Base-by-base conservation (phyloP, 2,113 vertebrate genomes). In the Tinamus guttatus region DNA sequence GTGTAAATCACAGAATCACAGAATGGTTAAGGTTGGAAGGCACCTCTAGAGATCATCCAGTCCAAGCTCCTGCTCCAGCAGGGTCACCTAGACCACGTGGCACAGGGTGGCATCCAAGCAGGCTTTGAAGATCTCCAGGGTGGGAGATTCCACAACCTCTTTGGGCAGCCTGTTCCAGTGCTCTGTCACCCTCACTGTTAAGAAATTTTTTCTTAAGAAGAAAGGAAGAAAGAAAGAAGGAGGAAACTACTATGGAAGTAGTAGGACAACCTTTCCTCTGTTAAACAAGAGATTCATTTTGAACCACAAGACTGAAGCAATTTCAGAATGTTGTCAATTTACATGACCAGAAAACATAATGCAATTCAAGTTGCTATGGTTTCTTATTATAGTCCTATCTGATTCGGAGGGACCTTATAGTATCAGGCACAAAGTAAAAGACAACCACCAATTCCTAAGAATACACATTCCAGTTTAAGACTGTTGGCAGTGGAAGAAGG, bases 401-500 rank as follows among this genome's bases (percentile, higher is more conserved):
- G 9, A 2, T 56, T 79, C 64, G 47, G 51, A 69, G 4, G 20
- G 73, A 30, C 56, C 3, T 43, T 30, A 2, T 36, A 1, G 9
- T 69, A 52, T 27, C n/a, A 51, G 24, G 0, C 13, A 36, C 6
- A 63, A 74, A 62, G 4, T 3, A 3, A 24, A 21, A 45, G 9
- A 63, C 7, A 80, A 15, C 2, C 0, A 3, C 9, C 1, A 13
- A 54, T 34, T 75, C 32, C 11, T 38, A 27, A 85, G 84, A 80
- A 13, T 3, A 4, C 25, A 3, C 0, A 8, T 36, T 45, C 5
- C 2, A 34, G 2, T 51, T 43, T 43, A 7, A 65, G 18, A 65
- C 19, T 30, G 52, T 56, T 56, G 22, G 27, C 21, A 69, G 3
- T 28, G 13, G 3, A 5, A 74, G 64, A 40, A 82, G 2, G 3